Conservation (phyloP, 2,113 vertebrate species). For the Oostethus manadensis region DNA sequence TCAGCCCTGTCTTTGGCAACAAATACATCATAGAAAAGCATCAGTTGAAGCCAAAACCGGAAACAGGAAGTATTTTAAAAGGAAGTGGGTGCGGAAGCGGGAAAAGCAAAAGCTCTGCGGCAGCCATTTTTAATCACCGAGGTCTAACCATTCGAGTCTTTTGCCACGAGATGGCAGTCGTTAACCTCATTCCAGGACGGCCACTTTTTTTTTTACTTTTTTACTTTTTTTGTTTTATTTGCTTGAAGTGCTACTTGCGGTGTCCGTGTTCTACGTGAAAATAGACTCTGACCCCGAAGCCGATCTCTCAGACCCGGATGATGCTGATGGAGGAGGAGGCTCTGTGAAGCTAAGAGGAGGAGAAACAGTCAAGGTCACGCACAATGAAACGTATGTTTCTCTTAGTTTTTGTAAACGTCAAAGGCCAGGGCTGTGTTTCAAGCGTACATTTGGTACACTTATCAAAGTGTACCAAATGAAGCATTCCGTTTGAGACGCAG, state of each 20-base stretch:
- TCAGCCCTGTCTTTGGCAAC: background rate
- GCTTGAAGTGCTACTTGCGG: no score
- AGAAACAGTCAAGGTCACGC: conserved; percentile 5
- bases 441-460: no score
- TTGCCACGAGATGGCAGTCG: background rate
- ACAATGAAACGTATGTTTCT: no score
- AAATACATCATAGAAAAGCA: background rate
- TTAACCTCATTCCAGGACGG: no score
- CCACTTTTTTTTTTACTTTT: no score
- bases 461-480: no score
- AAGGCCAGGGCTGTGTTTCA: no score
- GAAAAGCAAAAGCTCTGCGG: background rate
- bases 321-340: conserved; percentile 72
- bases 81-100: background rate
- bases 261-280: no score
- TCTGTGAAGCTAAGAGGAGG: conserved; percentile 59
- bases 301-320: conserved; percentile 63
- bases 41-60: background rate
- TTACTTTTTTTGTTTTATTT: no score
- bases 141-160: background rate
- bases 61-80: no score
- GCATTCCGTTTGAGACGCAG: no score
- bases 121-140: background rate
- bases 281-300: background rate
- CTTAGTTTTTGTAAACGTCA: no score